Evolutionary conservation across 2,113 vertebrate species (phyloP), one percentile per base, ranked within the genome.

Genomic region (Myotis brandtii): DNA sequence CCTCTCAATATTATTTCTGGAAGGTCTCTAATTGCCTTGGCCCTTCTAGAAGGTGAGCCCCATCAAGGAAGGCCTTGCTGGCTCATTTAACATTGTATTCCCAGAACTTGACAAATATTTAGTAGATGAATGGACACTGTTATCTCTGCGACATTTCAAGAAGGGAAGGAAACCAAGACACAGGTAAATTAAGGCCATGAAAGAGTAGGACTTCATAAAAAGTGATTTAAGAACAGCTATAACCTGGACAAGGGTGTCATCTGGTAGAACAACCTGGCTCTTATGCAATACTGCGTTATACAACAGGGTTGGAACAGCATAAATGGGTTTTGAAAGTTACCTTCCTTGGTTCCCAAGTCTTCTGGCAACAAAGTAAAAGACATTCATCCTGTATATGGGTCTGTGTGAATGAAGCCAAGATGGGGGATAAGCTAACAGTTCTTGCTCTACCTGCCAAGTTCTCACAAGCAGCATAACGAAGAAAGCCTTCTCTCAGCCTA

Each of bases 1-100:
- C 85, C 66, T 67, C 79, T 80, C 48, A 0, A 17, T 88, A 70
- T 75, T 77, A 92, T 92, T 92, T 93, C 95, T 96, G 93, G 87
- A 94, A 94, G n/a, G 46, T 89, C 73, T 86, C 77, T 93, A 67
- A 94, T 54, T 93, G 82, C 30, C 37, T 72, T 87, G 84, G 52
- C 62, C 40, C 9, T 56, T 46, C 37, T 64, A 25, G 70, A 92
- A 23, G 2, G 9, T n/a, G 54, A 59, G 54, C 2, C n/a, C 67
- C 69, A 16, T 59, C 52, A 43, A 75, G 64, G 92, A 86, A 92
- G 54, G 85, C 30, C 48, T 30, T 77, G 21, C 70, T 56, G 86
- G 88, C 88, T 91, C 67, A 37, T 46, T 92, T 21, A 10, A 30
- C 82, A 9, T 20, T 67, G 46, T 73, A 20, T 66, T 87, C 76